Evolutionary conservation across 1,140 invertebrate genomes (phyloP), one percentile per base, ranked within the genome.

Genomic region (Caenorhabditis latens): DNA sequence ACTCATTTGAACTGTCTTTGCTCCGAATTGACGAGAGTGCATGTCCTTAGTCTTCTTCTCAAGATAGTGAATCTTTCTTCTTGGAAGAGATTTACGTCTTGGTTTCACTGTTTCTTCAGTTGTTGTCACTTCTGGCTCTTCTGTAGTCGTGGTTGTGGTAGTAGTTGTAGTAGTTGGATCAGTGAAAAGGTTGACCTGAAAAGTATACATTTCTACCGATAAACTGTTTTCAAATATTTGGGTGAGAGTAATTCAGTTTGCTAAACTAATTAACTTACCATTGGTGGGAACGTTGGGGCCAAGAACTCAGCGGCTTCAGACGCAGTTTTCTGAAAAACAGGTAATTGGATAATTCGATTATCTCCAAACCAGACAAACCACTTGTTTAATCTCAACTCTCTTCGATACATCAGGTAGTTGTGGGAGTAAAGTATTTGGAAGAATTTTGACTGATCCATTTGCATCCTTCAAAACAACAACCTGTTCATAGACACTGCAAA

Each of bases 301-400:
- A 50, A 50, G 46, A 79, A 79, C n/a, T 79, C 71, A 79, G 46
- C 13, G 24, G 46, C 43, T 0, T 79, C 71, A 11, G 46, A 79
- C 4, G 40, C 40, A 9, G 65, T 46, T 79, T 79, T 79, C 71
- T 79, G 46, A 9, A 79, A 50, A 32, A 24, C 11, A 13, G 19
- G 2, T 79, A 79, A 79, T n/a, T n/a, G 5, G 71, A 79, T 79
- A 50, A 79, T 79, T 79, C n/a, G n/a, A 79, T 79, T 79, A 79
- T 79, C 21, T 58, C 5, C 67, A 43, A 24, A 13, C n/a, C 1
- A 79, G 42, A 71, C 71, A 8, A 79, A 79, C 71, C 71, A 79
- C 46, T 79, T 79, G 43, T 32, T 79, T 79, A 24, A 79, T 79
- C 71, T 79, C 71, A 11, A 79, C 71, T 79, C 71, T 79, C 21